Evolutionary conservation across 2,888 invertebrate genomes (phyloP), one percentile per base, ranked within the genome.

Genomic region (Graphium colonna): DNA sequence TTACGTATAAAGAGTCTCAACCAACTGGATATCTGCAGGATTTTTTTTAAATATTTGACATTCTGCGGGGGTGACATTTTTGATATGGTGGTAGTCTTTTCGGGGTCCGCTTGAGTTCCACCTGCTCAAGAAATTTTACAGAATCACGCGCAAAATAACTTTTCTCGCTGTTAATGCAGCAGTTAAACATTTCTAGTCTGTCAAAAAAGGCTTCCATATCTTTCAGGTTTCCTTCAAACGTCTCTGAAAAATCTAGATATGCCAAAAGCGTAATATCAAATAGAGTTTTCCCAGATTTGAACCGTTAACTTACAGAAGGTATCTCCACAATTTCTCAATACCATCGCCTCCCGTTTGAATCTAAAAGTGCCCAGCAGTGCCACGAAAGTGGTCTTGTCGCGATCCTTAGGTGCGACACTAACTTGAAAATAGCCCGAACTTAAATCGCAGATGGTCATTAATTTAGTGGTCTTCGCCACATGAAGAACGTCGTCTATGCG

Each of bases 81-180:
- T 0, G 33, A 9, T 0, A 74, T 67, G 0, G 68, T 71, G 0
- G 60, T 7, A 0, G 63, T 67, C 46, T 74, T 73, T 0, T 63
- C 65, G 0, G 69, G 65, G 42, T 75, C 69, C 12, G 56, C 44
- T 15, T 57, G 51, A 67, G n/a, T 41, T 7, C 71, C 70, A 2
- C 63, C 63, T 71, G 73, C 0, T 69, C 69, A 0, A 72, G 51
- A 33, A 67, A 73, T 31, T 68, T 73, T 0, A 73, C 64, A 0
- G 60, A 59, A 17, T 59, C 56, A 0, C 62, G 41, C 4, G 61
- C 61, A 21, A 68, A 68, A 5, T n/a, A 16, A 38, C 66, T 63
- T 58, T 74, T 73, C 10, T 64, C 57, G 0, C 65, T 52, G 15
- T 71, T 70, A 0, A 65, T 51, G 0, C 64, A 55, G 1, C 72